Conservation (phyloP, 2,113 vertebrate species). For the Parus major region DNA sequence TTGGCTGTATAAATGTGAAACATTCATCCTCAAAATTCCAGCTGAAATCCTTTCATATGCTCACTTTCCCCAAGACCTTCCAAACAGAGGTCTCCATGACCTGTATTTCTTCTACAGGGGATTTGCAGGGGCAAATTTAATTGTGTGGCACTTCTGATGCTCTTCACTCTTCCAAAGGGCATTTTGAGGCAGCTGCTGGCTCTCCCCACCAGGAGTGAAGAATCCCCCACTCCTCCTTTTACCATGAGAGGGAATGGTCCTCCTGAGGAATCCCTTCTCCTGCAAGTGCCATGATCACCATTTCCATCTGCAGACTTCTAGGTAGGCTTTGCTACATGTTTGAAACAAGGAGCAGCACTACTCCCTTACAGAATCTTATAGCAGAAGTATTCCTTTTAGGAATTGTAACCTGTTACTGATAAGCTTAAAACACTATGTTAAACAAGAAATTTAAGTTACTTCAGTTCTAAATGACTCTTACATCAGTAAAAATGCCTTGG, state of each 20-base stretch:
- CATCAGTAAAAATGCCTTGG: not conserved
- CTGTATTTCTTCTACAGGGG: not conserved
- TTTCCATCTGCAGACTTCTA: not conserved
- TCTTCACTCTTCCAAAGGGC: not conserved
- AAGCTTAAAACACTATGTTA: not conserved
- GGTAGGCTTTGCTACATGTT: accelerated
- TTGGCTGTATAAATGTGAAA: not conserved
- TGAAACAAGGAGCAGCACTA: not conserved
- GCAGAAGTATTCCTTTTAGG: not conserved
- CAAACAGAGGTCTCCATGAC: accelerated
- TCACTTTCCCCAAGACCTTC: not conserved
- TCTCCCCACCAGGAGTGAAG: no score
- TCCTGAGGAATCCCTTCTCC: not conserved
- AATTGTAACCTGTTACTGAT: not conserved
- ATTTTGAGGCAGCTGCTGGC: not conserved
- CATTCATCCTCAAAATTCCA: not conserved
- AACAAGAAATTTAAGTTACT: not conserved
- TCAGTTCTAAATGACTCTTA: not conserved
- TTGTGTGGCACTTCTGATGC: not conserved
- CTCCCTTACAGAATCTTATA: accelerated
- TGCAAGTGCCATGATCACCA: accelerated
- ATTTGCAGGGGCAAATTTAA: not conserved
- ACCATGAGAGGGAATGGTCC: accelerated
- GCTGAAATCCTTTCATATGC: not conserved
- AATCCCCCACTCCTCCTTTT: not conserved